A percentile compares a stretch with the other conserved stretches of the same genome.
Conservation (phyloP, 1,140 invertebrate genomes). For the Reticulitermes speratus region DNA sequence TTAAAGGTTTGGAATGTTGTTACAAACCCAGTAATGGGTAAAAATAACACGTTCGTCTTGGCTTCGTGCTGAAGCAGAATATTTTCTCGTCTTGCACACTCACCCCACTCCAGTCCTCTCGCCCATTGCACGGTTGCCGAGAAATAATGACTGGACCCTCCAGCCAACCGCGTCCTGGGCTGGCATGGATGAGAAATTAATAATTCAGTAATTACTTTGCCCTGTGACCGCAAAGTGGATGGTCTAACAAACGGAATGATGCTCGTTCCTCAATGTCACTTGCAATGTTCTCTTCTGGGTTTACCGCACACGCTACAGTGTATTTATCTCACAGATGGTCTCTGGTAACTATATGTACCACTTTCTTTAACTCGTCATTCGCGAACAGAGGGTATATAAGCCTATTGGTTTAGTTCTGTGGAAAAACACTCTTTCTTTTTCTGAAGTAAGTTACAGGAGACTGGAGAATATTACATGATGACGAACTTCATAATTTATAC, state of each 20-base stretch:
- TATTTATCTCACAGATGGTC: neutral
- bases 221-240: slow-evolving; percentile 16
- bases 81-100: neutral
- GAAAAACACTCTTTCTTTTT: no score
- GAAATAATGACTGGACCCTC: slow-evolving; percentile 11
- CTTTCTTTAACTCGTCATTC: no score
- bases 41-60: no score
- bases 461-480: no score
- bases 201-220: slow-evolving; percentile 19
- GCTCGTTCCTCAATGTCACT: slow-evolving; percentile 8
- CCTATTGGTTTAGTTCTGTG: no score
- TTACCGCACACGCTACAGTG: neutral
- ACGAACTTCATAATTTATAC: no score
- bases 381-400: no score
- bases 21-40: no score
- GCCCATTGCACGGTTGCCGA: neutral
- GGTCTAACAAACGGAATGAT: slow-evolving; percentile 18
- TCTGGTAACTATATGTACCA: neutral
- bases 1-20: no score
- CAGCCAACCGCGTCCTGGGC: slow-evolving; percentile 3
- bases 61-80: neutral
- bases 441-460: no score
- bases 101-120: neutral
- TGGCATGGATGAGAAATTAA: slow-evolving; percentile 18
- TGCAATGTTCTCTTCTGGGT: slow-evolving; percentile 4